Base-by-base conservation (phyloP, 2,888 invertebrate genomes). In the Micropterix aruncella region DNA sequence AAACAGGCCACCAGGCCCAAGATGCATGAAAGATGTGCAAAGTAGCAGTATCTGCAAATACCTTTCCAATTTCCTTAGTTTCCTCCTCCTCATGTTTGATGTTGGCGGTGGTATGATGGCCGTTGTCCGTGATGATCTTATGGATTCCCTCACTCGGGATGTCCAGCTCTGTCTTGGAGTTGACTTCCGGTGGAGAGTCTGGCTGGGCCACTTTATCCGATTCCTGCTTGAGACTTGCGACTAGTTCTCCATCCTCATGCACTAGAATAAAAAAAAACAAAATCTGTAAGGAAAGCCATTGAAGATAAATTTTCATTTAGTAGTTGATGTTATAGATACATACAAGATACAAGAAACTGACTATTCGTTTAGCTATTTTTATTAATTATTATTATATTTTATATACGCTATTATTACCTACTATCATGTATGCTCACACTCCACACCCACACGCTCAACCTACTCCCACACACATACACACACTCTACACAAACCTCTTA, bases 91-190 rank as follows among this genome's bases (percentile, higher is more conserved):
- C 53, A 1, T 56, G 52, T 3, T 57, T 54, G 40, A 12, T 45
- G 59, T 52, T 1, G 55, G 57, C 60, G 51, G 61, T 63, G 19
- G 66, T 54, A 12, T 65, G 63, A 1, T 54, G 44, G 16, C 64
- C 67, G 15, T 72, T 67, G 48, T 74, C 70, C 2, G 65, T 61
- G 4, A 73, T 51, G 37, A 70, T 68, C 38, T 66, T 65, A 52
- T 78, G 79, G 12, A 78, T 66, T 3, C 73, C 74, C 49, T 72
- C 66, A 0, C 67, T 57, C 0, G 77, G 77, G 38, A 77, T 66
- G 46, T 78, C 76, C 9, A 77, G 58, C 47, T 74, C 70, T 0
- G 75, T 66, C 46, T 69, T 66, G 0, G 74, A 62, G 49, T 68
- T 71, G 1, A 73, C 61, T 1, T 56, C 58, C 0, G 74, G 71